Percentiles rank a stretch among this genome's conserved stretches.
Evolutionary conservation across 2,113 vertebrate species (phyloP).

Genomic region (Otus sunia): DNA sequence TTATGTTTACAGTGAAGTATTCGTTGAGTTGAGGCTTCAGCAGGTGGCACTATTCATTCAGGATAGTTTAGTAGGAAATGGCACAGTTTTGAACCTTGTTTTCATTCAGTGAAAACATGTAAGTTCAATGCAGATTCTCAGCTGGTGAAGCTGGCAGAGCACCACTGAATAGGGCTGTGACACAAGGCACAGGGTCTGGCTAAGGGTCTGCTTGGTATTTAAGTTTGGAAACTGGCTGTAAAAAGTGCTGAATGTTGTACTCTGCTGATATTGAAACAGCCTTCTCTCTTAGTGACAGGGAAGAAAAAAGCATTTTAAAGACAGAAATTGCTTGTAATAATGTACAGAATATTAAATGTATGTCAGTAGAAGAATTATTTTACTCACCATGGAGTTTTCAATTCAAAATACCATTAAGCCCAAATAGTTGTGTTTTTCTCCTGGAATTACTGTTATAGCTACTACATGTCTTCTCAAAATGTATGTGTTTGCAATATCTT

Average conservation of each 20-base stretch:
- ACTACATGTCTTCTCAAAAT: background rate
- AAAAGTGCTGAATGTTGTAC: background rate
- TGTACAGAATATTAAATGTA: background rate
- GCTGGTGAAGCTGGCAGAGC: background rate
- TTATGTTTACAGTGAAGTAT: background rate
- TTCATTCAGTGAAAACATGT: background rate
- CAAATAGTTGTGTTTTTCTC: background rate
- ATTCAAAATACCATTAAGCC: background rate
- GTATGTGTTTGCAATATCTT: background rate
- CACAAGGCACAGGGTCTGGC: background rate
- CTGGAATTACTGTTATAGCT: background rate
- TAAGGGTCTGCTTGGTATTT: background rate
- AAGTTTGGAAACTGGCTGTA: background rate
- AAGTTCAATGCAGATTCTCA: background rate
- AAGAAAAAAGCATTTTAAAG: background rate
- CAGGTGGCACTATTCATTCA: constrained; percentile 7
- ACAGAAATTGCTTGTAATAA: background rate
- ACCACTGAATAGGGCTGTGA: background rate
- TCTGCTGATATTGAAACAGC: background rate
- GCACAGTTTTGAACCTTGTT: background rate
- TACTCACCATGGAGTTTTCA: background rate
- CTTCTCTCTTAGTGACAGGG: background rate
- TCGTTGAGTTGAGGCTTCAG: background rate
- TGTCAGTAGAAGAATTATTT: background rate
- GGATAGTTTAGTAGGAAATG: background rate